A percentile compares a stretch with the other conserved stretches of the same genome.
Conservation (phyloP, 2,113 vertebrate genomes). For the Axis porcinus region DNA sequence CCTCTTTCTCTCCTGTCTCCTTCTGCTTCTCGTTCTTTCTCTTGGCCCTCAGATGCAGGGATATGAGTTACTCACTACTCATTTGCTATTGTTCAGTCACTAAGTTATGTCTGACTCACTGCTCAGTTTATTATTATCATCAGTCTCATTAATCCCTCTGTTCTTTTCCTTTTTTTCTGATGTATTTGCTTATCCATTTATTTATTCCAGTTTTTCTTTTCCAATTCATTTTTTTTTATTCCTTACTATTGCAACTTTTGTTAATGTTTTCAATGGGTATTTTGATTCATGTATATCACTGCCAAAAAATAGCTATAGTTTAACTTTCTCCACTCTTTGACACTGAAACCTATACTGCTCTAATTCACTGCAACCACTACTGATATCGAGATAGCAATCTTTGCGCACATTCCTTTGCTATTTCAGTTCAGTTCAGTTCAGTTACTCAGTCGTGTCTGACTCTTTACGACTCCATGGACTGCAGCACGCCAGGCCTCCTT, state of each 20-base stretch:
- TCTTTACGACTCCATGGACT: neutral
- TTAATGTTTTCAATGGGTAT: neutral
- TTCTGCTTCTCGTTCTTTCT: neutral
- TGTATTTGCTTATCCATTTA: neutral
- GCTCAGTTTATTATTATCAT: neutral
- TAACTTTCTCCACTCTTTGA: neutral
- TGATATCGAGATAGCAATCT: neutral
- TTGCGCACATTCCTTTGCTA: neutral
- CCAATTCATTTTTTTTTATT: neutral
- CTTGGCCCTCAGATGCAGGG: neutral
- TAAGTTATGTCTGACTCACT: neutral
- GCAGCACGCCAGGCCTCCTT: neutral
- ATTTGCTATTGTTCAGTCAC: neutral
- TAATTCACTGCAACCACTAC: neutral
- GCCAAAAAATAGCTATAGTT: neutral
- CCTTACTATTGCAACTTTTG: neutral
- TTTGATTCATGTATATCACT: neutral
- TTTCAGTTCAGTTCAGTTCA: neutral
- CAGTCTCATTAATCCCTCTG: neutral
- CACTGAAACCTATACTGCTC: neutral
- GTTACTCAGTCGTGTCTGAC: fast-evolving
- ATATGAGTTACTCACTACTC: neutral
- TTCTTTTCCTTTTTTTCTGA: neutral
- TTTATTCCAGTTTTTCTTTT: neutral
- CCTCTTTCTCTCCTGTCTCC: fast-evolving